Conservation (phyloP, 2,888 invertebrate species). For the Cephus nigrinus region DNA sequence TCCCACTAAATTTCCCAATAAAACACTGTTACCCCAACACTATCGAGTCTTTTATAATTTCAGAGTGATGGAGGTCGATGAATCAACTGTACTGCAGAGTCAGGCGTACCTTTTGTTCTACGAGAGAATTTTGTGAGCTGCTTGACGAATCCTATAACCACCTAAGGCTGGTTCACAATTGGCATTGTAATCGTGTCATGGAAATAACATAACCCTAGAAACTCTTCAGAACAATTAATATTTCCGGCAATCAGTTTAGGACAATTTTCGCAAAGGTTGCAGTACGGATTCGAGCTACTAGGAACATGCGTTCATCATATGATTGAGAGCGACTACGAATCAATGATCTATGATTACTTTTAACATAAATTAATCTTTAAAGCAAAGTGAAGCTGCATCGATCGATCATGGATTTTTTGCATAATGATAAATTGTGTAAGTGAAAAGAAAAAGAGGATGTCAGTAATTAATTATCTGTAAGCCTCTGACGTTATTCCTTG, state of each 20-base stretch:
- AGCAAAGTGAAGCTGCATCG: not conserved
- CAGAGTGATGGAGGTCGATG: conserved; percentile 80
- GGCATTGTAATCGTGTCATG: not conserved
- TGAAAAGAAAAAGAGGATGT: not conserved
- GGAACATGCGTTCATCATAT: not conserved
- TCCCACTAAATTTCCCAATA: not conserved
- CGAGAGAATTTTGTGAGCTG: conserved; percentile 84
- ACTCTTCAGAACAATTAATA: not conserved
- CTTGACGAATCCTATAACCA: not conserved
- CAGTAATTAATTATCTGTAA: not conserved
- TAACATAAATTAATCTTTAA: not conserved
- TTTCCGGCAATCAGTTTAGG: not conserved
- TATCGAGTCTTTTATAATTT: not conserved
- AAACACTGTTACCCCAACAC: not conserved
- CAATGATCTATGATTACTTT: not conserved
- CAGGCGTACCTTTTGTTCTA: conserved; percentile 98
- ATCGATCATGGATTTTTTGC: not conserved
- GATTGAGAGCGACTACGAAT: not conserved
- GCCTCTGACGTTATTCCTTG: not conserved
- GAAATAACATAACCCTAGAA: not conserved
- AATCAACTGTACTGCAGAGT: conserved; percentile 82
- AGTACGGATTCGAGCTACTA: not conserved
- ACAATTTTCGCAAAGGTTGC: not conserved
- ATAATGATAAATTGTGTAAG: not conserved
- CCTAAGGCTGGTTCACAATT: not conserved